phyloP scores from a whole-genome alignment of 1,140 invertebrate species.

The Drosophila pseudoobscura region DNA sequence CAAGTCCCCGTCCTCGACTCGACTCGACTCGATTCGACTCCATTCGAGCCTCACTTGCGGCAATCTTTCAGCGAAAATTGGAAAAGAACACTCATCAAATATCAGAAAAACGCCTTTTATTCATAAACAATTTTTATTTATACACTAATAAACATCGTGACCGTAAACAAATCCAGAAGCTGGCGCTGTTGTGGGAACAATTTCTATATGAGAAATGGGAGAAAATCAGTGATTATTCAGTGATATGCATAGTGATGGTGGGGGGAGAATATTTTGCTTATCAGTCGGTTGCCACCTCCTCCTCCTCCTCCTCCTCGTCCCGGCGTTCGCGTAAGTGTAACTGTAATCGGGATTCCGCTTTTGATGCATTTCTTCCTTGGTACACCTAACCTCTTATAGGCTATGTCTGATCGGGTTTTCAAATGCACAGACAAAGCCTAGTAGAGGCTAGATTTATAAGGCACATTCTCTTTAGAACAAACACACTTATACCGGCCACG shows the following conservation, averaged over 20 bases:
- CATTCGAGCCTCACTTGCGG: constrained; percentile 2
- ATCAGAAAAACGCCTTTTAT: constrained; percentile 42
- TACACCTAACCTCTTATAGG: constrained; percentile 84
- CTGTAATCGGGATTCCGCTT: constrained; percentile 25
- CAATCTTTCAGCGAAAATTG: constrained; percentile 18
- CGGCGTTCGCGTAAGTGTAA: constrained; percentile 1
- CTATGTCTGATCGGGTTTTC: constrained; percentile 80
- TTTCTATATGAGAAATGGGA: constrained; percentile 4
- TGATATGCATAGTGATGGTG: neutral
- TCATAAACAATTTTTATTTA: constrained; percentile 34
- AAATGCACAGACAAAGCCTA: constrained; percentile 84
- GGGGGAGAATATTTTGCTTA: constrained; percentile 2
- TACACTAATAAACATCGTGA: constrained; percentile 26
- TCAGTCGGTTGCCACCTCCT: constrained; percentile 5
- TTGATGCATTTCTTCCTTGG: constrained; percentile 64
- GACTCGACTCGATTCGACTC: constrained; percentile 33
- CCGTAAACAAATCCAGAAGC: constrained; percentile 1
- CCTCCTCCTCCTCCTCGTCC: neutral
- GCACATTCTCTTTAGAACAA: constrained; percentile 24
- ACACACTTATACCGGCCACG: neutral
- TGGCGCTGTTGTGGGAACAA: neutral
- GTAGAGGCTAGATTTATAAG: constrained; percentile 84
- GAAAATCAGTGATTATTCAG: neutral
- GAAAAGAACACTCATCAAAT: constrained; percentile 46
- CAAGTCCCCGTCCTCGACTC: constrained; percentile 15